A percentile compares a stretch with the other conserved stretches of the same genome.
Evolutionary conservation across 2,888 invertebrate species (phyloP).

Genomic region (Mythimna loreyi): DNA sequence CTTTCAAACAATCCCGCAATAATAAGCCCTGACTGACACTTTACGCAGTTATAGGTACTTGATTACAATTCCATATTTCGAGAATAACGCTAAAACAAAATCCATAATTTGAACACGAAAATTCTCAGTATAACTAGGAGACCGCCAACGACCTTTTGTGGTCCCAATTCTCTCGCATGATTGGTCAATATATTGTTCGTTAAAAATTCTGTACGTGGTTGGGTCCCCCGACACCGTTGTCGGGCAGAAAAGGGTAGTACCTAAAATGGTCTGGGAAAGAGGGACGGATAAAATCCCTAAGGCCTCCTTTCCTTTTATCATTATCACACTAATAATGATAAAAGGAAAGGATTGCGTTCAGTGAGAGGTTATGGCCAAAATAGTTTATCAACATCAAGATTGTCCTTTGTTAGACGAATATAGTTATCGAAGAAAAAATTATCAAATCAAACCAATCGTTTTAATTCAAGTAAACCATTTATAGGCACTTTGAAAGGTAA

Average conservation of each 20-base stretch:
- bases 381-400: constrained; percentile 11
- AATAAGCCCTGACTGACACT: too few relatives aligned
- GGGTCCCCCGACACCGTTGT: constrained; percentile 4
- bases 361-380: background rate
- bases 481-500: too few relatives aligned
- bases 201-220: constrained; percentile 21
- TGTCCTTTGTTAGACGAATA: background rate
- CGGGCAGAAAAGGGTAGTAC: constrained; percentile 14
- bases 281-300: constrained; percentile 15
- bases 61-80: background rate
- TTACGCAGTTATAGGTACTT: too few relatives aligned
- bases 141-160: constrained; percentile 12
- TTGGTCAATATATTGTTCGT: constrained; percentile 30
- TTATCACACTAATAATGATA: constrained; percentile 25
- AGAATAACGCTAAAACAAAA: background rate
- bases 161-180: constrained; percentile 17
- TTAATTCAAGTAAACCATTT: too few relatives aligned
- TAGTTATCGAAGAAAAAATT: background rate
- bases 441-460: too few relatives aligned
- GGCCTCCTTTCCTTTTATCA: too few relatives aligned
- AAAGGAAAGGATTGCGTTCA: constrained; percentile 10
- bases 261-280: background rate
- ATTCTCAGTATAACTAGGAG: background rate
- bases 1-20: too few relatives aligned
- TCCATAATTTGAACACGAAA: constrained; percentile 3